A percentile compares a stretch with the other conserved stretches of the same genome.
phyloP scores from a whole-genome alignment of 2,888 invertebrate genomes.

The Eristalis arbustorum region DNA sequence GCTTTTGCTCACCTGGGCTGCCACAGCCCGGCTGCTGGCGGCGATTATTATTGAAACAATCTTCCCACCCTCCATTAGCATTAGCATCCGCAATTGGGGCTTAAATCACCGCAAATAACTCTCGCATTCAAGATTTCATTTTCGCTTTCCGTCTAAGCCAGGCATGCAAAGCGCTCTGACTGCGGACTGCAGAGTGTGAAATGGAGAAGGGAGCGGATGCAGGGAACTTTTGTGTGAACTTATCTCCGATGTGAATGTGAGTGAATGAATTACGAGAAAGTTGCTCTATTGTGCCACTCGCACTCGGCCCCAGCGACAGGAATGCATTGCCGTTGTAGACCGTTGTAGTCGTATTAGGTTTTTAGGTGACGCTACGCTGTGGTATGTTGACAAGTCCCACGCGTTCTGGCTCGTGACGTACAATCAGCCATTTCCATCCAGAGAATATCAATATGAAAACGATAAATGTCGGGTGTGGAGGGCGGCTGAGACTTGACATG shows the following conservation, averaged over 20 bases:
- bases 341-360: conserved; percentile 11
- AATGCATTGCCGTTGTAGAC: conserved; percentile 24
- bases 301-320: neutral
- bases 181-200: neutral
- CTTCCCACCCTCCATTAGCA: conserved; percentile 65
- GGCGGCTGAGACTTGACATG: conserved; percentile 44
- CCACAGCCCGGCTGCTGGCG: conserved; percentile 9
- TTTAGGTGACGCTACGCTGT: conserved; percentile 40
- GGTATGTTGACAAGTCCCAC: conserved; percentile 58
- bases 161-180: neutral
- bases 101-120: conserved; percentile 40
- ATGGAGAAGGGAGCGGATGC: neutral
- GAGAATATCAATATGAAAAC: conserved; percentile 41
- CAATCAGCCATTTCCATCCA: conserved; percentile 22
- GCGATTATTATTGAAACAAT: conserved; percentile 62
- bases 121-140: conserved; percentile 44
- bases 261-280: conserved; percentile 22
- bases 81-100: conserved; percentile 58
- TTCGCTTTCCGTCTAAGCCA: conserved; percentile 37
- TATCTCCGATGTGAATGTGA: neutral
- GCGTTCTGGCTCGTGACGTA: conserved; percentile 45
- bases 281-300: conserved; percentile 17
- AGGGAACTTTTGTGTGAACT: neutral
- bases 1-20: conserved; percentile 23
- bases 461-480: conserved; percentile 39